These are phyloP conservation scores for Hippocampus comes DNA, from an alignment of 2,113 vertebrate species.

Conservation along the genomic window DNA sequence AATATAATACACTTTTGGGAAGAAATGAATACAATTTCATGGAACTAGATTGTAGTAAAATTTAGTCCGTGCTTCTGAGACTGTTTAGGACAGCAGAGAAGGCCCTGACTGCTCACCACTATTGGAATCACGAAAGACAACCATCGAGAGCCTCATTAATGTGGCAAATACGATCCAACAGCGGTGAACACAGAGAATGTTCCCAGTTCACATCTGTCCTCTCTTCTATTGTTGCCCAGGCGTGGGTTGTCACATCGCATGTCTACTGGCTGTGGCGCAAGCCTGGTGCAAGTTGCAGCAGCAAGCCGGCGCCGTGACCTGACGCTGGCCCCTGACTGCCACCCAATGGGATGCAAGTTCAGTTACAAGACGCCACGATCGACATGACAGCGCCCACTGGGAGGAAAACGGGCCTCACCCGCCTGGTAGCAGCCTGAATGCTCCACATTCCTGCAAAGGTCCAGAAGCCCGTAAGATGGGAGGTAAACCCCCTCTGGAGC, in stretches of 20 bases:
- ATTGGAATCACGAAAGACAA: conserved; percentile 18
- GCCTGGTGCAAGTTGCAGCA: conserved; percentile 29
- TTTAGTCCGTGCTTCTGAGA: no score
- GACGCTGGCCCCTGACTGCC: conserved; percentile 48
- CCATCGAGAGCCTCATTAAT: conserved; percentile 16
- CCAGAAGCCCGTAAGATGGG: conserved; percentile 18
- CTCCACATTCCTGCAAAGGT: conserved; percentile 42
- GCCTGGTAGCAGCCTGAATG: conserved; percentile 21
- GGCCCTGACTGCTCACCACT: background rate
- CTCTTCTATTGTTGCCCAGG: conserved; percentile 35
- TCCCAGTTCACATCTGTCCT: conserved; percentile 8
- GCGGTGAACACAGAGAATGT: conserved; percentile 17
- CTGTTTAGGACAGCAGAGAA: no score
- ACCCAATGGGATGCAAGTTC: conserved; percentile 43
- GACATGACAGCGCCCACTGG: conserved; percentile 61
- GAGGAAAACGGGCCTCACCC: conserved; percentile 33
- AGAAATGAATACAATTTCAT: background rate
- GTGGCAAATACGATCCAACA: background rate
- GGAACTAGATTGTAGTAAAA: background rate
- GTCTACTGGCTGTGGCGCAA: conserved; percentile 13
- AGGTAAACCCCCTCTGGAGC: conserved; percentile 30
- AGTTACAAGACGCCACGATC: conserved; percentile 37
- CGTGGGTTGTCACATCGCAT: conserved; percentile 49
- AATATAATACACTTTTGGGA: no score
- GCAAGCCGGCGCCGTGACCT: conserved; percentile 45